Conservation (phyloP, 2,888 invertebrate genomes). For the Pandemis corylana region DNA sequence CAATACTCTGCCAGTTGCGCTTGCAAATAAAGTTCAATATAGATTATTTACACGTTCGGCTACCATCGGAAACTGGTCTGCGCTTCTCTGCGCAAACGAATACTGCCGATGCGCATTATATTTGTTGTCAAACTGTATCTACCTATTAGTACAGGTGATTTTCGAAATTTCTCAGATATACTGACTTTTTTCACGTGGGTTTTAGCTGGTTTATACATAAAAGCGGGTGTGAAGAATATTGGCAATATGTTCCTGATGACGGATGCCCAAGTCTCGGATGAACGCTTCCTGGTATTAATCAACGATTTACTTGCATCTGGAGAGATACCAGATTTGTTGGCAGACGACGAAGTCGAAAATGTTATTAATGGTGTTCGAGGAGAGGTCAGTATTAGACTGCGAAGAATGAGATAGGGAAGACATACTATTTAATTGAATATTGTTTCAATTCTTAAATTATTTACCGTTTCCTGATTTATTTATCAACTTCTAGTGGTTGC, state of each 20-base stretch:
- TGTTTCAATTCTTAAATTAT: too few relatives aligned
- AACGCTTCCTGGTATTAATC: constrained; percentile 95
- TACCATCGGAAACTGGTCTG: too few relatives aligned
- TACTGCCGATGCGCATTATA: too few relatives aligned
- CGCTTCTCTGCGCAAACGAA: too few relatives aligned
- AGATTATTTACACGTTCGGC: too few relatives aligned
- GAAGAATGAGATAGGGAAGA: too few relatives aligned
- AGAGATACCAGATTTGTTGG: constrained; percentile 95
- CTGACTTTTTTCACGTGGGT: constrained; percentile 23
- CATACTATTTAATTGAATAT: too few relatives aligned
- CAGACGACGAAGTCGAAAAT: constrained; percentile 96
- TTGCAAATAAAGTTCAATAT: too few relatives aligned
- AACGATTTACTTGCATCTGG: constrained; percentile 98
- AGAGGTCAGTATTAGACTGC: constrained; percentile 80
- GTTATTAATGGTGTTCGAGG: constrained; percentile 90
- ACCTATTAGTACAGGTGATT: neutral
- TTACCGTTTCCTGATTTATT: too few relatives aligned
- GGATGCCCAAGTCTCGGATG: constrained; percentile 96
- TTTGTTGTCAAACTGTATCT: too few relatives aligned
- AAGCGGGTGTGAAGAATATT: constrained; percentile 93
- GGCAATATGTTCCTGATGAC: constrained; percentile 96
- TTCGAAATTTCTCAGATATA: neutral
- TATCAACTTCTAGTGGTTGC: too few relatives aligned
- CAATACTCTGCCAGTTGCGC: too few relatives aligned
- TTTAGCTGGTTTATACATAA: constrained; percentile 91